Percentiles rank a stretch among this genome's conserved stretches.
phyloP scores from a whole-genome alignment of 2,797 vertebrate species.

The Myotis myotis region DNA sequence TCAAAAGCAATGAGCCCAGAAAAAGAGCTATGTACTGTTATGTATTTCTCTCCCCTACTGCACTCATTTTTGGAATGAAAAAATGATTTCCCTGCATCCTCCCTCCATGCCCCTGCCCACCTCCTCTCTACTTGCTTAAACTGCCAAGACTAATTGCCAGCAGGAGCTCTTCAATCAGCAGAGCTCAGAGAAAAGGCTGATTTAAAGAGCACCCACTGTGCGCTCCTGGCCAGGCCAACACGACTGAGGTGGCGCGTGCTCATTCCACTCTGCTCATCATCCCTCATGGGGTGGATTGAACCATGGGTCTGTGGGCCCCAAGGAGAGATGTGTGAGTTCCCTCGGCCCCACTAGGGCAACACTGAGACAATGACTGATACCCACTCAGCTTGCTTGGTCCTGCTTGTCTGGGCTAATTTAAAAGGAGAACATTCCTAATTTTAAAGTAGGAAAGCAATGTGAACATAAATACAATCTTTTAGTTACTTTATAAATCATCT shows the following conservation, averaged over 20 bases:
- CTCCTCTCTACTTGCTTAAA: neutral
- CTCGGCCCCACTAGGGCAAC: neutral
- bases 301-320: neutral
- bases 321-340: neutral
- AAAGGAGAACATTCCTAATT: neutral
- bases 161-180: neutral
- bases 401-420: neutral
- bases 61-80: neutral
- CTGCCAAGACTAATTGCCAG: neutral
- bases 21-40: neutral
- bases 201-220: neutral
- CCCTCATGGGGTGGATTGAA: neutral
- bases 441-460: neutral
- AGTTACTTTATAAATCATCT: neutral
- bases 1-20: slow-evolving; percentile 3
- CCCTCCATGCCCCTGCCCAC: neutral
- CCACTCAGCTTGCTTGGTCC: neutral
- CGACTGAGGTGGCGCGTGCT: rapidly evolving
- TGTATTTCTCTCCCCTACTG: neutral
- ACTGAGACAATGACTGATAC: neutral
- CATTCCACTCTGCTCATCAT: neutral
- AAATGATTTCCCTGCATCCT: neutral
- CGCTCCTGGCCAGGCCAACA: neutral
- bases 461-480: neutral
- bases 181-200: neutral